Percentiles rank a stretch among this genome's conserved stretches.
Conservation (phyloP, 2,797 vertebrate species). For the Thripadectes ignobilis region DNA sequence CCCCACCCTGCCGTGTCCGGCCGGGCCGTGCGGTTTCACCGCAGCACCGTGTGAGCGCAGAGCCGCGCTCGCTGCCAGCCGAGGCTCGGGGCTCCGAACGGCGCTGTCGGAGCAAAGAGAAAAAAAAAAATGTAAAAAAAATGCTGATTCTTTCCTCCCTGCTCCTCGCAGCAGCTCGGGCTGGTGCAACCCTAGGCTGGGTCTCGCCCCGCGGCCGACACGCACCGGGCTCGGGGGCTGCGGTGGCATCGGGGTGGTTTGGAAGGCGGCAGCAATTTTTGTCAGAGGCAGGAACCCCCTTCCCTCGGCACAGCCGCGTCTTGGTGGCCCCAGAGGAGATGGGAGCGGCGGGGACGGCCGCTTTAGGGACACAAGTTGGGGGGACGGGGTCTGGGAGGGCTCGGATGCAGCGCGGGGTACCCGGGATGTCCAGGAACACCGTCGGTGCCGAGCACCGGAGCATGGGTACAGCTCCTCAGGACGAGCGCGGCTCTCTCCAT, state of each 20-base stretch:
- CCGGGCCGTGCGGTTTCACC: slow-evolving; percentile 23
- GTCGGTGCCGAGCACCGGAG: rapidly evolving
- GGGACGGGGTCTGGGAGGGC: rapidly evolving
- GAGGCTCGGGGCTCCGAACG: not conserved
- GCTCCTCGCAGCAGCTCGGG: not conserved
- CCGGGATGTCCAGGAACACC: rapidly evolving
- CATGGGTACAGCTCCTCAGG: not conserved
- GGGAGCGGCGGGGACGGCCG: rapidly evolving
- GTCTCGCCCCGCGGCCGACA: not conserved
- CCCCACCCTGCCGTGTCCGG: not conserved
- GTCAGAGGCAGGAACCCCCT: not conserved
- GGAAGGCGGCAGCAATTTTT: not conserved
- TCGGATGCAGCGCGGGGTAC: not conserved
- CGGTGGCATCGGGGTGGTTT: not conserved
- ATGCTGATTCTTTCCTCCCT: not conserved
- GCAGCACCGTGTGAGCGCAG: not conserved
- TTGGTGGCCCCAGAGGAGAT: rapidly evolving
- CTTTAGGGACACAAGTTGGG: rapidly evolving
- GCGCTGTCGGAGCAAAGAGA: not conserved
- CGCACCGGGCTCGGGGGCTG: not conserved
- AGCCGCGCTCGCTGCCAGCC: not conserved
- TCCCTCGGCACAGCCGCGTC: rapidly evolving
- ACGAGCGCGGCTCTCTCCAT: rapidly evolving
- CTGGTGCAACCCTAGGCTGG: not conserved
- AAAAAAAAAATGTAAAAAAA: not conserved